Evolutionary conservation across 2,113 vertebrate species (phyloP), one percentile per base, ranked within the genome.

Genomic region (Piaya cayana): DNA sequence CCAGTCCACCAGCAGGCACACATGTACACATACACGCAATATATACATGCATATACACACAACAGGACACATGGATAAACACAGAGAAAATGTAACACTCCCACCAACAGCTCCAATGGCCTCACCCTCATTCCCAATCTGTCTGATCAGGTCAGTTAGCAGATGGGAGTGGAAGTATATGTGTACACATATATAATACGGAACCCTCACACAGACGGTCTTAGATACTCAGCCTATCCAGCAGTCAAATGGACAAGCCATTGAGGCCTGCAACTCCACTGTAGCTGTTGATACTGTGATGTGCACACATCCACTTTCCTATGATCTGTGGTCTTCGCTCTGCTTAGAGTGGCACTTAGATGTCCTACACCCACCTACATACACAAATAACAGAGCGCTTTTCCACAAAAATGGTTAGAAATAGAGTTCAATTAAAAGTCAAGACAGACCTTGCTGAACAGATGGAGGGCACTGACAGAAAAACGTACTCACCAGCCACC

Each of bases 1-100:
- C 32, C 36, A 67, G 5, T 11, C 23, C 11, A 8, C 22, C 56
- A 49, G 27, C 9, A 82, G 52, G 30, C 1, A 6, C 13, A 63
- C 5, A 9, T 3, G 5, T 32, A 26, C 18, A 56, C 0, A 0
- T 37, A 30, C 18, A 50, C 0, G 2, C 5, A 14, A 23, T 15
- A 13, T 3, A 3, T 9, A 27, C 5, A 34, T 6, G 9, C 12
- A 8, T 26, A 22, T 20, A 19, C n/a, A 80, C 26, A 49, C 22
- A 43, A 45, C 8, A 50, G 52, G 7, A 23, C 45, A 43, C 20
- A 14, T 30, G 13, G 15, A 78, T 8, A 12, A 60, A 25, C 32
- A 50, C 3, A 83, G 12, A 45, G 53, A 77, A 84, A 78, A 64
- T 11, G 27, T 23, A 77, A 5, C 15, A 55, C 20, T 77, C 7